phyloP scores from a whole-genome alignment of 2,888 invertebrate genomes.

The Acanthosepion pharaonis region DNA sequence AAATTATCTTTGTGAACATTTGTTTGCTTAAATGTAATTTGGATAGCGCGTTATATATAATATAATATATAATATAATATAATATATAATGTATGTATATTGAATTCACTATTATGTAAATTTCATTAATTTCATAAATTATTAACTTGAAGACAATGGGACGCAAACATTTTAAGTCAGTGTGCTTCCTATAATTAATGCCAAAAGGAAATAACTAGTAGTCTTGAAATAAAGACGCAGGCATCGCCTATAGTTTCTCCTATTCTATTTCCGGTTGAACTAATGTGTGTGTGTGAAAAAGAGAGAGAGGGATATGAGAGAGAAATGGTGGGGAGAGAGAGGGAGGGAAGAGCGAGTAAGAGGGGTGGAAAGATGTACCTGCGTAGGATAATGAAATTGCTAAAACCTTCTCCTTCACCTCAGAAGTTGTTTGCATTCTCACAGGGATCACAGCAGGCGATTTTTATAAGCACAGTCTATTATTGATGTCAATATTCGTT shows the following conservation, averaged over 20 bases:
- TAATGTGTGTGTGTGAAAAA: no score
- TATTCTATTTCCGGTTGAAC: background rate
- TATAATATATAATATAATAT: background rate
- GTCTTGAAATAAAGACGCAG: slow-evolving; percentile 10
- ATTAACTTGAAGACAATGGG: background rate
- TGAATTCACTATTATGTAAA: background rate
- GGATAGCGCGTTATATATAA: background rate
- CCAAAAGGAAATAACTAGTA: background rate
- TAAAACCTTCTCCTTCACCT: no score
- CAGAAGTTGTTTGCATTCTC: no score
- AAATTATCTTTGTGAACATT: background rate
- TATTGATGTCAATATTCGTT: no score
- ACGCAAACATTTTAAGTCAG: no score
- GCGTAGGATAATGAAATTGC: no score
- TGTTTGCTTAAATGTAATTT: background rate
- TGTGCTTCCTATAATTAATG: background rate
- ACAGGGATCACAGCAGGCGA: no score
- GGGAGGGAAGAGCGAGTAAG: no score
- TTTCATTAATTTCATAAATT: background rate
- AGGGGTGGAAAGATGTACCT: no score
- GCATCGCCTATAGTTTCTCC: background rate
- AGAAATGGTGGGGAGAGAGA: no score
- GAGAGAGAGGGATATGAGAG: no score
- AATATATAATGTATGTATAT: background rate
- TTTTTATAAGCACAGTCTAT: no score